A percentile compares a stretch with the other conserved stretches of the same genome.
phyloP scores from a whole-genome alignment of 2,888 invertebrate genomes.

The Apamea anceps region DNA sequence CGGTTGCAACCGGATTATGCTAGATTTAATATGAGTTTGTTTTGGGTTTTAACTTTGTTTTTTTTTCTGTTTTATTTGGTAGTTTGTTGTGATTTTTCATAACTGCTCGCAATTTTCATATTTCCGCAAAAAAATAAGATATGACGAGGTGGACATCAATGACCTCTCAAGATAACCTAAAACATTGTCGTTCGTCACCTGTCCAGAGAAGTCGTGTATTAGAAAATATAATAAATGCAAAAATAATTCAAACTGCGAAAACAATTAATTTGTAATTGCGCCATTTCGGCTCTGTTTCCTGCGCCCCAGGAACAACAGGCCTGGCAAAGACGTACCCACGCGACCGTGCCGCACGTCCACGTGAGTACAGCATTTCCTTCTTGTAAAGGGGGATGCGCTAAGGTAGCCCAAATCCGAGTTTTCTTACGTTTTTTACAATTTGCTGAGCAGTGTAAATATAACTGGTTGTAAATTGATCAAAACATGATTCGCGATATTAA shows the following conservation, averaged over 20 bases:
- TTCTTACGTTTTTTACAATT: background rate
- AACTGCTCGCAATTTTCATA: background rate
- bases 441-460: background rate
- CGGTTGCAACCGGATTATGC: conserved; percentile 1
- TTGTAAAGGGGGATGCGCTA: background rate
- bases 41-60: background rate
- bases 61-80: background rate
- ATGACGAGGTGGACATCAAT: background rate
- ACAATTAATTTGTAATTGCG: background rate
- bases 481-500: background rate
- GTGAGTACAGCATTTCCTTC: background rate
- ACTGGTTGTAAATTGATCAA: background rate
- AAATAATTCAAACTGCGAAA: background rate
- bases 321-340: background rate
- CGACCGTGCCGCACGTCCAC: too few relatives aligned
- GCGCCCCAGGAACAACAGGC: background rate
- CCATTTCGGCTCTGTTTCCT: background rate
- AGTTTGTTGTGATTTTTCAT: background rate
- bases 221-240: background rate
- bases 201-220: background rate
- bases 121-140: background rate
- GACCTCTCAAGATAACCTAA: conserved; percentile 5
- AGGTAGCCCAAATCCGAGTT: background rate
- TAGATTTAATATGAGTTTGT: conserved; percentile 22
- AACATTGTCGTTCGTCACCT: background rate